Evolutionary conservation across 2,888 invertebrate species (phyloP), one percentile per base, ranked within the genome.

Genomic region (Drosophila leonis): DNA sequence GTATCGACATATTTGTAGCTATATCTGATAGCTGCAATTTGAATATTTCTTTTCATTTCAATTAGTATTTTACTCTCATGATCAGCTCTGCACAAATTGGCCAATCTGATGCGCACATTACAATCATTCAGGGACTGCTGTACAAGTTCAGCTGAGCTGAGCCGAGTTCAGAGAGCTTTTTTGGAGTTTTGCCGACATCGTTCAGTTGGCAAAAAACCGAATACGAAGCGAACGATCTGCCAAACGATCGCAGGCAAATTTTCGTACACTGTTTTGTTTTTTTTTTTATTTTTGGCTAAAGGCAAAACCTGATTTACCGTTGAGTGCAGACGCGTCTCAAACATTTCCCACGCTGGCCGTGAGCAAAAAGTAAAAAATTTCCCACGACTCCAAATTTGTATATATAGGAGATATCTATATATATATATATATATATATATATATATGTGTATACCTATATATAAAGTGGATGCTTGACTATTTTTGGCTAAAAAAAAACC

Each of bases 371-470:
- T 67, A 78, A 71, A 82, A 76, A 82, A 90, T 83, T 90, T 90
- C 90, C 91, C 90, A 90, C 90, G 90, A 81, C 87, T 82, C 90
- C 87, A 90, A 90, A 90, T 90, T 90, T 87, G 90, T 90, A 85
- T 88, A 90, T 81, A 82, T 73, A 75, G 76, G 70, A 66, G 69
- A 67, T 67, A 65, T 66, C 64, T 74, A 69, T 66, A 75, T 80
- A 67, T 52, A 63, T 46, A 60, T 79, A 72, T 71, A 74, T 80
- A 75, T 78, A 74, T 75, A 65, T 49, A 67, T 67, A 65, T 66
- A 62, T 74, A 69, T 66, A 75, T 80, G 65, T 52, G 61, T 46
- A 60, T 79, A 72, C n/a, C n/a, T 71, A 74, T 80, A 75, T 78
- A 74, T 75, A 65, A 49, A 55, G 64, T 66, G 48, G 65, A 74